A percentile compares a stretch with the other conserved stretches of the same genome.
phyloP scores from a whole-genome alignment of 2,888 invertebrate species.

The Tachina grossa region DNA sequence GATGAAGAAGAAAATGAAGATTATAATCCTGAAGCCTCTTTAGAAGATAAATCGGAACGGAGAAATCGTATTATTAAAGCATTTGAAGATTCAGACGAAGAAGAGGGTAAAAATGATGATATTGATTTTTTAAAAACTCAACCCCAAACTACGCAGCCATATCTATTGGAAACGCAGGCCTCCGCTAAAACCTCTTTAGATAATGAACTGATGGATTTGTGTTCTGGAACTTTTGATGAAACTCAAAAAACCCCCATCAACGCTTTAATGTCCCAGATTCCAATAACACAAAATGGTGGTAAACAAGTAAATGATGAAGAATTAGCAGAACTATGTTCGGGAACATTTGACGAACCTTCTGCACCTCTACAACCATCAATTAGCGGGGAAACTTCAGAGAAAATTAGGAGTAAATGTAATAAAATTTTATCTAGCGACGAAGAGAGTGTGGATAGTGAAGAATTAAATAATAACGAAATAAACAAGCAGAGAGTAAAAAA shows the following conservation, averaged over 20 bases:
- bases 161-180: slow-evolving; percentile 75
- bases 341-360: slow-evolving; percentile 82
- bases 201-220: slow-evolving; percentile 84
- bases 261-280: slow-evolving; percentile 79
- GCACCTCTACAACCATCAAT: slow-evolving; percentile 7
- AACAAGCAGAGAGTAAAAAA: slow-evolving; percentile 78
- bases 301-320: slow-evolving; percentile 79
- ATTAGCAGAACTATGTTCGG: slow-evolving; percentile 85
- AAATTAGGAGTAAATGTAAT: slow-evolving; percentile 72
- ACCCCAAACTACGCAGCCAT: slow-evolving; percentile 64
- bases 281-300: slow-evolving; percentile 76
- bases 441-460: slow-evolving; percentile 69
- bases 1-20: slow-evolving; percentile 75
- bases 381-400: not conserved
- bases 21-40: slow-evolving; percentile 75
- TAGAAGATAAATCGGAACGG: slow-evolving; percentile 72
- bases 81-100: slow-evolving; percentile 80
- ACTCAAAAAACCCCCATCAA: slow-evolving; percentile 73
- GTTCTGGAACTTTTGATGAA: slow-evolving; percentile 85
- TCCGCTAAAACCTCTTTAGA: slow-evolving; percentile 76
- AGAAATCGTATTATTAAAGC: slow-evolving; percentile 81
- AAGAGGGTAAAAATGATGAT: slow-evolving; percentile 73
- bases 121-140: slow-evolving; percentile 77
- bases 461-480: slow-evolving; percentile 37
- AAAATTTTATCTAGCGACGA: slow-evolving; percentile 84